Percentiles rank a stretch among this genome's conserved stretches.
Conservation (phyloP, 2,888 invertebrate species). For the Antitype chi region DNA sequence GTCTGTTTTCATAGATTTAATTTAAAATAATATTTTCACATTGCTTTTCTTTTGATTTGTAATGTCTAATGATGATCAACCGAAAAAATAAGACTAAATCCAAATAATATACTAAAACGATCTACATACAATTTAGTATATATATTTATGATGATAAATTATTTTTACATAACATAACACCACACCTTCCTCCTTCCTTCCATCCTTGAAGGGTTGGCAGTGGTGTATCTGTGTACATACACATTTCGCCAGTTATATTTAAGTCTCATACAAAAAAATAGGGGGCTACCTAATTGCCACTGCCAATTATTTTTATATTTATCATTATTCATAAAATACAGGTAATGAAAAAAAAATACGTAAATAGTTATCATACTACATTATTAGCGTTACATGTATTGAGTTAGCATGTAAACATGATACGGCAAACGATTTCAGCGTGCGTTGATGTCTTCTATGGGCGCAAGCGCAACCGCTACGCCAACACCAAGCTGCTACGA, state of each 20-base stretch:
- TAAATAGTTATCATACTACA: constrained; percentile 15
- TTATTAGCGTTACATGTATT: constrained; percentile 18
- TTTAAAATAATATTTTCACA: background rate
- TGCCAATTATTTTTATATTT: too few relatives aligned
- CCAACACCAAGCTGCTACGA: constrained; percentile 11
- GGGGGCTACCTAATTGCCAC: too few relatives aligned
- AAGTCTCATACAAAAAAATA: too few relatives aligned
- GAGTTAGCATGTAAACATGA: constrained; percentile 29
- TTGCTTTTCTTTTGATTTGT: background rate
- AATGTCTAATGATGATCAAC: background rate
- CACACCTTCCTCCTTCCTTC: too few relatives aligned
- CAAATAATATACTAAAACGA: background rate
- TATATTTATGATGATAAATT: too few relatives aligned
- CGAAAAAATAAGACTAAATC: background rate
- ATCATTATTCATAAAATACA: background rate
- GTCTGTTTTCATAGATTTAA: background rate
- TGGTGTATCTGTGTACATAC: too few relatives aligned
- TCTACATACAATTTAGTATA: background rate
- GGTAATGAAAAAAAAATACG: background rate
- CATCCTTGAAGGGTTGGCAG: too few relatives aligned
- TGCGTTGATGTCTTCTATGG: constrained; percentile 77
- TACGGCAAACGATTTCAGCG: constrained; percentile 42
- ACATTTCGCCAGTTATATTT: too few relatives aligned
- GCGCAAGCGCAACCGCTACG: constrained; percentile 41
- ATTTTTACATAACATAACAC: too few relatives aligned